Base-by-base conservation (phyloP, 2,797 vertebrate species). In the Craterocephalus amniculus region DNA sequence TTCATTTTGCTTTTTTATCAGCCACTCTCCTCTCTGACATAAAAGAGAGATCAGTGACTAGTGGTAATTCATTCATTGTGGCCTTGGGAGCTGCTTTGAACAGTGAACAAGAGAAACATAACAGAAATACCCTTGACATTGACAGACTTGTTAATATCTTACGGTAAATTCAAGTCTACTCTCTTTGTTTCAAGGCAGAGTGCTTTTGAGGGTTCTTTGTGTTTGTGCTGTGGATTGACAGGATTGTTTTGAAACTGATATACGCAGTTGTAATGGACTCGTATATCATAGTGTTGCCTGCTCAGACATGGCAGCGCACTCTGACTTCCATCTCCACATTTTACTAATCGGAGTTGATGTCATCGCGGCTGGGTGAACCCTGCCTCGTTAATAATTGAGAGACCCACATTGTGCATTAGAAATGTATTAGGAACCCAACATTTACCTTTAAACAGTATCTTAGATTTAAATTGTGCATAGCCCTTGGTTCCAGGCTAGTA, bases 341-440 rank as follows among this genome's bases (percentile, higher is more conserved):
- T 54, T 27, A 7, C 72, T 84, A 71, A 86, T 80, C 80, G 56
- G 65, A 58, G 77, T 20, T 56, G 54, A 56, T 32, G 54, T 90
- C 83, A 86, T 32, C 20, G 61, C 64, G 55, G 54, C 75, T 6
- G 40, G 38, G 32, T 43, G 54, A 31, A 32, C 29, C 27, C 29
- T 31, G 54, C 54, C 84, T 80, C 27, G 56, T 86, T 76, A 88
- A 88, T 90, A 81, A 90, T 83, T 86, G 20, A 88, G n/a, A 56
- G 54, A 32, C 54, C 80, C 27, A 32, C 54, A 32, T 18, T 56
- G 29, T 40, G 49, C 72, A 69, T 80, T 45, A 63, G 70, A 73
- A 70, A 76, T 87, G 74, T 80, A 63, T 75, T 83, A 72, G n/a
- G n/a, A 81, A 38, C 57, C 14, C n/a, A 1, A 56, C 63, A 62